Percentiles rank a stretch among this genome's conserved stretches.
Evolutionary conservation across 92 coral and sea anemone species (phyloP).

Genomic region (Porites evermanni): DNA sequence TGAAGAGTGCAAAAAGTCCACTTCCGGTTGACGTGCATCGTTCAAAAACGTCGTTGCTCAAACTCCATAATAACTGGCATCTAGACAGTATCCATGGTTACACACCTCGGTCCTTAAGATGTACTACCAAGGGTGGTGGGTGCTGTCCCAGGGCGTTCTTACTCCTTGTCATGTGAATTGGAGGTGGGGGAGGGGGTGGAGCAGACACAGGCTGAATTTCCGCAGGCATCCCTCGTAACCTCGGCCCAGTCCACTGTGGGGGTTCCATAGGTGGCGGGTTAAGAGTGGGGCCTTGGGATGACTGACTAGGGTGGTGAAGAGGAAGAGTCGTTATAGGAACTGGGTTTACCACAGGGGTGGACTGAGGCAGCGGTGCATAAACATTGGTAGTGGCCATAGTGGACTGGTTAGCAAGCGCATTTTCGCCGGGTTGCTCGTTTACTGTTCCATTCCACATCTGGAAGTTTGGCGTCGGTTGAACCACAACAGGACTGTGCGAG

Average conservation of each 20-base stretch:
- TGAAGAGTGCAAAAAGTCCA: too few relatives aligned
- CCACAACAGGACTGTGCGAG: conserved; percentile 55
- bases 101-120: conserved; percentile 77
- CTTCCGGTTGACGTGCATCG: too few relatives aligned
- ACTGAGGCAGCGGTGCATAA: conserved; percentile 14
- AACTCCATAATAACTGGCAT: too few relatives aligned
- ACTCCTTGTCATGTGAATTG: conserved; percentile 42
- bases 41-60: too few relatives aligned
- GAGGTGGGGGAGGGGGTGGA: conserved; percentile 16
- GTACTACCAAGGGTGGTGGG: conserved; percentile 69
- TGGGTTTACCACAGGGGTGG: conserved; percentile 34
- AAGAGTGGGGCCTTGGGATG: conserved; percentile 11
- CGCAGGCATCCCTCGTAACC: conserved; percentile 24
- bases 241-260: conserved; percentile 28
- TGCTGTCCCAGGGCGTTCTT: conserved; percentile 35
- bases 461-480: conserved; percentile 33
- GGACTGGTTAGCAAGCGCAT: conserved; percentile 19
- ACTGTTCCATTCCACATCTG: conserved; percentile 35
- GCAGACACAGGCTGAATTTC: conserved; percentile 19
- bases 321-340: neutral
- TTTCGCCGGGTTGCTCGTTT: conserved; percentile 3
- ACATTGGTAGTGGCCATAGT: conserved; percentile 33
- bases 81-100: neutral
- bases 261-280: conserved; percentile 15
- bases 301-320: conserved; percentile 43